Evolutionary conservation across 2,888 invertebrate genomes (phyloP), one percentile per base, ranked within the genome.

Genomic region (Cotesia congregata): DNA sequence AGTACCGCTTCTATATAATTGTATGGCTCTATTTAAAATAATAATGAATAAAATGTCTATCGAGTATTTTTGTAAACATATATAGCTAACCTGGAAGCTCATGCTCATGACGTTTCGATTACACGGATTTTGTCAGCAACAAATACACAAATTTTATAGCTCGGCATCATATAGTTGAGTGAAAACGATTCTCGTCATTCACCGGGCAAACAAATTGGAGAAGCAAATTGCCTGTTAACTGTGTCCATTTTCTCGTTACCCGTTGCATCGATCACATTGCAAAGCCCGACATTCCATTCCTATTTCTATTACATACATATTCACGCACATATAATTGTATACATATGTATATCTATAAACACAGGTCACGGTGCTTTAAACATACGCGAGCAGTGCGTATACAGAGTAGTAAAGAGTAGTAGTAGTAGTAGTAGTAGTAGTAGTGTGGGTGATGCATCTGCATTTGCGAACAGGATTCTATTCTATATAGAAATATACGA

Each of bases 401-500:
- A 30, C 65, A 65, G 17, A 20, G 65, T 6, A 7, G 41, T 41
- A 9, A 7, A 41, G 41, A 12, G 50, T 50, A 17, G 17, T 17
- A 17, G n/a, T n/a, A n/a, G n/a, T n/a, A n/a, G n/a, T n/a, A n/a
- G n/a, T n/a, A n/a, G n/a, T n/a, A n/a, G n/a, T 17, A 17, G 50
- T 50, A 12, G 12, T 50, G 4, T 50, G 12, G 50, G 50, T 65
- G 30, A 30, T 30, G 30, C 30, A 30, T 30, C 30, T 65, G 65
- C 65, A 65, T 30, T 62, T 65, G 38, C 30, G 38, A 20, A 50
- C 50, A 50, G 50, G 12, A 50, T 50, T 50, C 50, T 41, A 9
- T n/a, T n/a, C n/a, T 50, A 12, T 65, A 65, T 38, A 20, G 38
- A 65, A 38, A 38, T 65, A 30, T 65, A 65, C 20, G 30, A 85